Evolutionary conservation across 2,888 invertebrate genomes (phyloP).

Genomic region (Dryococelus australis): DNA sequence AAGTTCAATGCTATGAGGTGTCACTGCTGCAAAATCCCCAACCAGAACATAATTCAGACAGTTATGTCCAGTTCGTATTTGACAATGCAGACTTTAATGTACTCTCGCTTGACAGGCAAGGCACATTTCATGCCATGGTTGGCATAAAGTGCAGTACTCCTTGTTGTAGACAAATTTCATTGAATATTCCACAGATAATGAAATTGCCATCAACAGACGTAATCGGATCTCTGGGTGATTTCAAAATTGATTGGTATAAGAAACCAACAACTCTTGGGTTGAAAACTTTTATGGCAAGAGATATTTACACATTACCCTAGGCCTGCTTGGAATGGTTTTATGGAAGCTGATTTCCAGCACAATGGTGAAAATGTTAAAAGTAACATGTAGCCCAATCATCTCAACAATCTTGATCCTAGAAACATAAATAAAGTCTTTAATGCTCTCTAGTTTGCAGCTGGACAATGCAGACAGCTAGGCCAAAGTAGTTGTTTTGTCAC

Average conservation of each 20-base stretch:
- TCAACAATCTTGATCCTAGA: background rate
- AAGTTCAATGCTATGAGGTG: constrained; percentile 20
- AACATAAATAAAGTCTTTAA: background rate
- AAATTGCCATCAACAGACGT: too few relatives aligned
- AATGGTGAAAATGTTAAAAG: background rate
- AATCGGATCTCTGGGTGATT: too few relatives aligned
- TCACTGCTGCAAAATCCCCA: background rate
- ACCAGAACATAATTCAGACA: background rate
- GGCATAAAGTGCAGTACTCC: too few relatives aligned
- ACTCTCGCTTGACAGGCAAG: too few relatives aligned
- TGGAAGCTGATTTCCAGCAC: background rate
- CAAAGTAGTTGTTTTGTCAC: constrained; percentile 12
- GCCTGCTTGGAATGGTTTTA: constrained; percentile 22
- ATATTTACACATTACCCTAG: background rate
- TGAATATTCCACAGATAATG: too few relatives aligned
- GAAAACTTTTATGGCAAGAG: too few relatives aligned
- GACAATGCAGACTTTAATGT: background rate
- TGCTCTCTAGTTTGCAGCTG: background rate
- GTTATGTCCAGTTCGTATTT: background rate
- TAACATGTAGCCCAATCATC: background rate
- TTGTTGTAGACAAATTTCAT: too few relatives aligned
- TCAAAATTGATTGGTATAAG: too few relatives aligned
- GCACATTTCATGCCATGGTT: too few relatives aligned
- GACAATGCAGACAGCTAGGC: constrained; percentile 5
- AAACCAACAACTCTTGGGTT: too few relatives aligned